phyloP scores from a whole-genome alignment of 2,797 vertebrate species.

The Sebastes paucispinis region DNA sequence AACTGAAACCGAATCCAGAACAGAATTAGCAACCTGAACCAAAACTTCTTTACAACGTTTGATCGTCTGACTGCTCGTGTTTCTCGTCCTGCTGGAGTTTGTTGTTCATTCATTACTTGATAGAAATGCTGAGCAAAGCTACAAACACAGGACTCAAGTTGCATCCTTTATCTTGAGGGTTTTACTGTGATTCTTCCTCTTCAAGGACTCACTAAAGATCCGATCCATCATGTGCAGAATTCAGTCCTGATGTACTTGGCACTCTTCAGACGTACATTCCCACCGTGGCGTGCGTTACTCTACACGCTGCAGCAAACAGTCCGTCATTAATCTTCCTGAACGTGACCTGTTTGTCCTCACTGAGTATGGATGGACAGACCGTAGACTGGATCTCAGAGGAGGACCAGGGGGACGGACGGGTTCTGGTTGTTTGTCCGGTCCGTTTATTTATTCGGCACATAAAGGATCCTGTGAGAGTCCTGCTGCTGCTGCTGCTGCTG shows the following conservation, averaged over 20 bases:
- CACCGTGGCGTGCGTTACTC: neutral
- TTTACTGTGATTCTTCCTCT: neutral
- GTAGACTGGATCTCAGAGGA: neutral
- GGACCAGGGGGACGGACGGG: neutral
- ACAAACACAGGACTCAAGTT: neutral
- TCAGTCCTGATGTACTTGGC: neutral
- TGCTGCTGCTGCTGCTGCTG: slow-evolving; percentile 20
- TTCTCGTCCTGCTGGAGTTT: neutral
- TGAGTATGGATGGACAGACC: slow-evolving; percentile 27
- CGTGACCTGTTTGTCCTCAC: slow-evolving; percentile 20
- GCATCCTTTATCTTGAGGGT: neutral
- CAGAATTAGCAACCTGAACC: neutral
- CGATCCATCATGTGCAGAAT: neutral
- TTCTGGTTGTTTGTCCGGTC: slow-evolving; percentile 1
- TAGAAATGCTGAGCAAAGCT: too few relatives aligned
- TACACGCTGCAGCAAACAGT: slow-evolving; percentile 6
- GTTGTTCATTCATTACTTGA: too few relatives aligned
- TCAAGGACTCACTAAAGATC: neutral
- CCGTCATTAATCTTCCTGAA: slow-evolving; percentile 46
- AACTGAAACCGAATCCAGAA: neutral
- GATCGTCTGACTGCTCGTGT: neutral
- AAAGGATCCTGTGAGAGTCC: slow-evolving; percentile 9
- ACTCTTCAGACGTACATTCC: neutral
- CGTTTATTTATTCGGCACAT: slow-evolving; percentile 21
- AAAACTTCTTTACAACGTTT: neutral